Percentiles rank a stretch among this genome's conserved stretches.
These are phyloP conservation scores for Hydrochoerus hydrochaeris DNA, from an alignment of 2,113 vertebrate species.

Conservation along the genomic window DNA sequence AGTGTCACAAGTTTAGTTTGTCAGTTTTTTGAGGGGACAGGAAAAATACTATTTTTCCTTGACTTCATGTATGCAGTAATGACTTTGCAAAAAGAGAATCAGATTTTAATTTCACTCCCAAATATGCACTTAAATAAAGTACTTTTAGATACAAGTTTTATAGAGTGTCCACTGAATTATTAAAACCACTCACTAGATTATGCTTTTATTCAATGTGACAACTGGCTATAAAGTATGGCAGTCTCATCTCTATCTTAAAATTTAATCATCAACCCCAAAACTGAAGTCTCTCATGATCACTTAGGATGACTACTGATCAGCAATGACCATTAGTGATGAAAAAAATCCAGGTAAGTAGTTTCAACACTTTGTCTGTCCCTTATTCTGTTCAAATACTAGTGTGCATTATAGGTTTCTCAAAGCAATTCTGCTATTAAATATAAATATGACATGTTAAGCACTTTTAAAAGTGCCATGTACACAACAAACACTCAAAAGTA, in stretches of 20 bases:
- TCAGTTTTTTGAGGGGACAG: neutral
- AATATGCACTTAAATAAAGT: neutral
- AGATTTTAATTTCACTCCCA: constrained; percentile 14
- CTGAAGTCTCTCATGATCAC: neutral
- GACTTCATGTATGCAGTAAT: neutral
- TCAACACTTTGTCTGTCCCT: neutral
- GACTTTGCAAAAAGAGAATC: neutral
- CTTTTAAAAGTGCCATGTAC: neutral
- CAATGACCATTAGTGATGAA: neutral
- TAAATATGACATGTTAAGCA: neutral
- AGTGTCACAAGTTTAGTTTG: neutral
- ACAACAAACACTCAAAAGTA: neutral
- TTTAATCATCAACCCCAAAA: neutral
- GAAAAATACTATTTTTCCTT: neutral
- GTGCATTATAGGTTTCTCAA: neutral
- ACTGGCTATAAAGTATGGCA: neutral
- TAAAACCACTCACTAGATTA: neutral
- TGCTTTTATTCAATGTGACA: neutral
- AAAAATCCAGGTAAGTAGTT: neutral
- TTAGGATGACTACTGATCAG: neutral
- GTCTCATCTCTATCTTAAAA: neutral
- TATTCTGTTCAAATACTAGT: neutral
- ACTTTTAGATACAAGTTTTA: neutral
- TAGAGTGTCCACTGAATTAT: neutral
- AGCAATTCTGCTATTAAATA: neutral